These are phyloP conservation scores for Phrynosoma platyrhinos DNA, from an alignment of 2,113 vertebrate genomes.

Conservation along the genomic window DNA sequence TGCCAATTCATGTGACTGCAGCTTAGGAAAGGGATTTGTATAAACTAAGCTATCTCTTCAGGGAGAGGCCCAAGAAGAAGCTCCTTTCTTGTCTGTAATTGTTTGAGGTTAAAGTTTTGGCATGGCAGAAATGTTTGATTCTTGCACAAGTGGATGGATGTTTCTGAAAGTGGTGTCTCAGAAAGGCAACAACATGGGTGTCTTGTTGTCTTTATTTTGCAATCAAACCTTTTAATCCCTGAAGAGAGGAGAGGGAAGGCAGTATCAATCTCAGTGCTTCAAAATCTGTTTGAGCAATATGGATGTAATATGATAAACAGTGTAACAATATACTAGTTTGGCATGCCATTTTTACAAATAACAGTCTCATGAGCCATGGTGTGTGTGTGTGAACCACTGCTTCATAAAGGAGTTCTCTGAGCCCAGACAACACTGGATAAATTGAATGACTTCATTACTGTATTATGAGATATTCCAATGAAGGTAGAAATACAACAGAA, in stretches of 20 bases:
- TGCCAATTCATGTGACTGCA: background rate
- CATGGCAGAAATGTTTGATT: background rate
- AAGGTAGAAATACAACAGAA: background rate
- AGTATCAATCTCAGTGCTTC: background rate
- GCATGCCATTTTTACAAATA: no score
- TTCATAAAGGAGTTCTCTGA: background rate
- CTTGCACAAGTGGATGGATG: background rate
- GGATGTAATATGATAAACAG: background rate
- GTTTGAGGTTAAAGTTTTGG: background rate
- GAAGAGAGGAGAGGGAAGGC: background rate
- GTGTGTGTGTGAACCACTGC: background rate
- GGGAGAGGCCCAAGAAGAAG: background rate
- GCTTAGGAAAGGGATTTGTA: background rate
- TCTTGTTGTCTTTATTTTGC: background rate
- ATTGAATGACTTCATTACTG: background rate
- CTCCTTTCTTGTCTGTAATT: background rate
- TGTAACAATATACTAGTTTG: no score
- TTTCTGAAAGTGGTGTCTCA: background rate
- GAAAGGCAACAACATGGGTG: background rate
- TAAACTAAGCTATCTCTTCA: background rate
- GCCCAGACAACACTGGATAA: background rate
- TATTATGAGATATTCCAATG: background rate
- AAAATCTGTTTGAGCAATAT: background rate
- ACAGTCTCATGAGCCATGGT: no score
- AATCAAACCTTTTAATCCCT: background rate